A percentile compares a stretch with the other conserved stretches of the same genome.
These are phyloP conservation scores for Desmodus rotundus DNA, from an alignment of 2,113 vertebrate genomes.

Conservation along the genomic window DNA sequence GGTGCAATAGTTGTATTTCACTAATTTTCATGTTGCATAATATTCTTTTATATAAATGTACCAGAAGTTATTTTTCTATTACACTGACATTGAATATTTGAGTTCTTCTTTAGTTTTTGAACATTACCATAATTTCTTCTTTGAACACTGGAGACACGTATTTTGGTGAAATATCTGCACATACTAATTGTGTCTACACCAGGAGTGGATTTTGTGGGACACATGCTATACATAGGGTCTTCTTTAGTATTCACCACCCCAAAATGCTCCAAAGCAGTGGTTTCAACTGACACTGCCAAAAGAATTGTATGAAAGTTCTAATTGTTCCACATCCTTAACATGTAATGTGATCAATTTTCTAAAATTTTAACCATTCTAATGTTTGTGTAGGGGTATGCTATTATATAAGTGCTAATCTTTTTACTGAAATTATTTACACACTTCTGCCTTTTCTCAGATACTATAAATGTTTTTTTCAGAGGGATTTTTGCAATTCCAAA, in stretches of 20 bases:
- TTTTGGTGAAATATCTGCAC: neutral
- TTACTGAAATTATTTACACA: neutral
- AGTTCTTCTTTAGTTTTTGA: neutral
- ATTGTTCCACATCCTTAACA: neutral
- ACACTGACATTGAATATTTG: neutral
- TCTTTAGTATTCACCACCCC: neutral
- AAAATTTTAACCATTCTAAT: neutral
- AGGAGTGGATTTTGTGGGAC: neutral
- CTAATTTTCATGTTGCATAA: neutral
- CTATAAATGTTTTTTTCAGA: neutral
- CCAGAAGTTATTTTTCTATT: neutral
- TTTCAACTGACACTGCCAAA: neutral
- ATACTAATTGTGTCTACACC: neutral
- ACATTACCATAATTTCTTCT: neutral
- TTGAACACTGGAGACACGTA: neutral
- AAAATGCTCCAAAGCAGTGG: neutral
- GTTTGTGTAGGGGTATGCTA: neutral
- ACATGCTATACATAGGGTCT: neutral
- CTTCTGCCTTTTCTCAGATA: neutral
- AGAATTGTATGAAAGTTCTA: neutral
- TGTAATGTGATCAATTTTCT: neutral
- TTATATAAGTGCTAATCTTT: neutral
- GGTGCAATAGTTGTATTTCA: neutral
- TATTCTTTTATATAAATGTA: neutral
- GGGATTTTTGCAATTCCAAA: neutral